Conservation (phyloP, 2,113 vertebrate species). For the Ascaphus truei region DNA sequence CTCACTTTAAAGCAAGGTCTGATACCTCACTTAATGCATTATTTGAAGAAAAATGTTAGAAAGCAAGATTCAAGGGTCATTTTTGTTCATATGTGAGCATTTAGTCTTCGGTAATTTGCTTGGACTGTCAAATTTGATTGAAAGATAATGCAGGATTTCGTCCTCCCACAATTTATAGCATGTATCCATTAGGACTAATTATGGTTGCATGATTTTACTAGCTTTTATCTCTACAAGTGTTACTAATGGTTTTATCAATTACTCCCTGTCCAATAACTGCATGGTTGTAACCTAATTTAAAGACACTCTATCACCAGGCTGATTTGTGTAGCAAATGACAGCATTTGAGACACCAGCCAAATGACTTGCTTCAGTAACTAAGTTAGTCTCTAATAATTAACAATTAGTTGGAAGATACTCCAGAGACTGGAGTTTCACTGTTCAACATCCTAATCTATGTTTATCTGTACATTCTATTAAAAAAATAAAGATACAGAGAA, state of each 20-base stretch:
- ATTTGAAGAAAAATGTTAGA: no score
- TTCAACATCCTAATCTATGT: constrained; percentile 53
- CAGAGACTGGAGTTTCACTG: constrained; percentile 49
- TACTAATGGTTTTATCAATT: constrained; percentile 99
- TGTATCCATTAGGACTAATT: constrained; percentile 95
- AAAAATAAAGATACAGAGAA: constrained; percentile 21
- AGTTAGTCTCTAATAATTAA: constrained; percentile 83
- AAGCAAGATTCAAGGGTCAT: no score
- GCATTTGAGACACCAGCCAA: constrained; percentile 78
- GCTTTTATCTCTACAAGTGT: constrained; percentile 98
- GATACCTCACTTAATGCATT: no score
- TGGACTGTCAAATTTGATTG: constrained; percentile 77
- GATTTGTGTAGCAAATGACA: constrained; percentile 87
- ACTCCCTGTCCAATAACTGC: constrained; percentile 89
- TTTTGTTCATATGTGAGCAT: no score
- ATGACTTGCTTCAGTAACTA: constrained; percentile 79
- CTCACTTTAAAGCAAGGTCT: no score
- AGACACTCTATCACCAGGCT: constrained; percentile 82
- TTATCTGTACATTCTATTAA: constrained; percentile 22
- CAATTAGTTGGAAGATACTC: constrained; percentile 75
- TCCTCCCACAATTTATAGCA: constrained; percentile 88
- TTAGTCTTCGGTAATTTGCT: constrained; percentile 65
- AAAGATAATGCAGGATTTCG: constrained; percentile 76
- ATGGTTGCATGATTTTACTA: constrained; percentile 91
- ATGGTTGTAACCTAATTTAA: constrained; percentile 94